A percentile compares a stretch with the other conserved stretches of the same genome.
Evolutionary conservation across 2,797 vertebrate genomes (phyloP).

Genomic region (Syndactyla subalaris): DNA sequence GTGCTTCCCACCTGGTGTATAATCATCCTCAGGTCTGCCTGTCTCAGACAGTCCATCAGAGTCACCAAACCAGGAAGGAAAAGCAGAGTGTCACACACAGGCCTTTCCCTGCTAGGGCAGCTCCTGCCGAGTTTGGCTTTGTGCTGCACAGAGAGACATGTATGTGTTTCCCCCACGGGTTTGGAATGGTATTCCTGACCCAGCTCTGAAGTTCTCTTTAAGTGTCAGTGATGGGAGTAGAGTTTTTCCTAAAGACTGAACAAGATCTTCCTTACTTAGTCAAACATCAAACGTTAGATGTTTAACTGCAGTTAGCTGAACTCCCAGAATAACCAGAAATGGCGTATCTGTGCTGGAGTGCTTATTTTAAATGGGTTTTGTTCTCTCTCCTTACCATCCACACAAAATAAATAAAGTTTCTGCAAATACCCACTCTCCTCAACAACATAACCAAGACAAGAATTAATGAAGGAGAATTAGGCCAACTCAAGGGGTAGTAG

Average conservation of each 20-base stretch:
- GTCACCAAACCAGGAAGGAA: not conserved
- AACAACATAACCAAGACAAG: not conserved
- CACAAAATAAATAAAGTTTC: conserved; percentile 33
- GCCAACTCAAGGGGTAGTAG: not conserved
- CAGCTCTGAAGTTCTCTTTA: not conserved
- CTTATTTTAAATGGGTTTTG: not conserved
- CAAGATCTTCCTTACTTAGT: not conserved
- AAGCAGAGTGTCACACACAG: not conserved
- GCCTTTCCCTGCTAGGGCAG: not conserved
- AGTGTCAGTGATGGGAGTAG: not conserved
- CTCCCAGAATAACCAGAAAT: not conserved
- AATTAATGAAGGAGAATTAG: conserved; percentile 37
- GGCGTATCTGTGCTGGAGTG: not conserved
- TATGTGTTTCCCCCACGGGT: not conserved
- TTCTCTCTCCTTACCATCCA: not conserved
- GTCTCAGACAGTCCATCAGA: not conserved
- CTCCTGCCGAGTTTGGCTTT: not conserved
- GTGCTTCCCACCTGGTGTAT: not conserved
- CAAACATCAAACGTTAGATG: not conserved
- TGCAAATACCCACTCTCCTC: not conserved
- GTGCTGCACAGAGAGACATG: not conserved
- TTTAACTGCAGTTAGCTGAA: not conserved
- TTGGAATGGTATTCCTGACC: not conserved
- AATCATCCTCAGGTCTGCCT: not conserved
- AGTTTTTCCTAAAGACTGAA: not conserved